Evolutionary conservation across 2,113 vertebrate species (phyloP).

Genomic region (Hiodon alosoides): DNA sequence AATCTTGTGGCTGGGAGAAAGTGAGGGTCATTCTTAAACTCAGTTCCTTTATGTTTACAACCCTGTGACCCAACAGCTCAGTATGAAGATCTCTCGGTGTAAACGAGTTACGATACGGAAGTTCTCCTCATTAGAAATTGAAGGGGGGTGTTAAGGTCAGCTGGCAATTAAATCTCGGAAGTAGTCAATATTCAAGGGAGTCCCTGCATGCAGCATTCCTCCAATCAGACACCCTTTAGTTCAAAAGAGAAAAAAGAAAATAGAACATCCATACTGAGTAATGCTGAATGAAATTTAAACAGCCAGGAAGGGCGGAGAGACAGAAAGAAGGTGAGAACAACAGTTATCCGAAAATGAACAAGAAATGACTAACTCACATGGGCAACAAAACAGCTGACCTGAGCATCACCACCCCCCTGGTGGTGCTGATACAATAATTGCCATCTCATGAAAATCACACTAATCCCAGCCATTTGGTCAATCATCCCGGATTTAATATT

Average conservation of each 20-base stretch:
- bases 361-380: no score
- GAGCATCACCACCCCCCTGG: not conserved
- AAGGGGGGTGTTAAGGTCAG: not conserved
- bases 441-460: constrained; percentile 13
- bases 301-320: not conserved
- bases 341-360: no score
- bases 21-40: not conserved
- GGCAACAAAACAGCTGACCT: not conserved
- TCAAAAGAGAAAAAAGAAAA: no score
- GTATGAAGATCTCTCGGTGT: constrained; percentile 1
- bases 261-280: not conserved
- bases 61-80: not conserved
- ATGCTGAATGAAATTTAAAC: not conserved
- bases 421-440: not conserved
- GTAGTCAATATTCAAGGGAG: not conserved
- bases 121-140: not conserved
- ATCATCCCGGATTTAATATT: not conserved
- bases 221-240: not conserved
- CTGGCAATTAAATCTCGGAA: not conserved
- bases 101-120: not conserved
- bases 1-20: not conserved
- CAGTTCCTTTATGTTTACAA: not conserved
- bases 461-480: constrained; percentile 1
- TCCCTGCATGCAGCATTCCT: not conserved
- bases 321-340: not conserved